Percentiles rank a stretch among this genome's conserved stretches.
These are phyloP conservation scores for Melanaphis sacchari DNA, from an alignment of 1,140 invertebrate genomes.

Conservation along the genomic window DNA sequence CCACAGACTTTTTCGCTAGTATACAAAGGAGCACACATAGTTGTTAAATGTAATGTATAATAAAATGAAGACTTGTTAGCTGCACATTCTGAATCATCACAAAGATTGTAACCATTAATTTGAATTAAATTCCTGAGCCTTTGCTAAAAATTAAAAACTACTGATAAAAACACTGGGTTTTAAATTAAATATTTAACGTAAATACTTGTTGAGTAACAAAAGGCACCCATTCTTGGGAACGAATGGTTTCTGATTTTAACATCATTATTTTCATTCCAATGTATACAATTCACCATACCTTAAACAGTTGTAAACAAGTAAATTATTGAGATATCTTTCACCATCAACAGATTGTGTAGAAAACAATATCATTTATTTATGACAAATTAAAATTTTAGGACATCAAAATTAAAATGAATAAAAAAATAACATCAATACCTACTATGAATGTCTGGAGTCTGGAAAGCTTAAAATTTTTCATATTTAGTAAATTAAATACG, in stretches of 20 bases:
- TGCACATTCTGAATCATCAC: slow-evolving; percentile 61
- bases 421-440: not conserved
- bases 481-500: not conserved
- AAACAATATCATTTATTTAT: not conserved
- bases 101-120: slow-evolving; percentile 70
- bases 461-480: not conserved
- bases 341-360: not conserved
- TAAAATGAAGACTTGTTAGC: slow-evolving; percentile 70
- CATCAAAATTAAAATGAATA: not conserved
- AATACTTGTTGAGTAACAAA: slow-evolving; percentile 62
- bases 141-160: slow-evolving; percentile 66
- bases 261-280: not conserved
- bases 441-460: not conserved
- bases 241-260: slow-evolving; percentile 51
- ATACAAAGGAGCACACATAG: slow-evolving; percentile 85
- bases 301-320: not conserved
- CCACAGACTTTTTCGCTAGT: slow-evolving; percentile 81
- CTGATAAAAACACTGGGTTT: not conserved
- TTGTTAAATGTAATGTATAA: slow-evolving; percentile 79
- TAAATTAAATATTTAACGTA: slow-evolving; percentile 2
- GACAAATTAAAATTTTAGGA: not conserved
- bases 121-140: slow-evolving; percentile 77
- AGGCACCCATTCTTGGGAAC: slow-evolving; percentile 63
- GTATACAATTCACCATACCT: slow-evolving; percentile 3
- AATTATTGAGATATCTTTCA: not conserved